Conservation (phyloP, 1,140 invertebrate species). For the Yoshiicerus persimilis region DNA sequence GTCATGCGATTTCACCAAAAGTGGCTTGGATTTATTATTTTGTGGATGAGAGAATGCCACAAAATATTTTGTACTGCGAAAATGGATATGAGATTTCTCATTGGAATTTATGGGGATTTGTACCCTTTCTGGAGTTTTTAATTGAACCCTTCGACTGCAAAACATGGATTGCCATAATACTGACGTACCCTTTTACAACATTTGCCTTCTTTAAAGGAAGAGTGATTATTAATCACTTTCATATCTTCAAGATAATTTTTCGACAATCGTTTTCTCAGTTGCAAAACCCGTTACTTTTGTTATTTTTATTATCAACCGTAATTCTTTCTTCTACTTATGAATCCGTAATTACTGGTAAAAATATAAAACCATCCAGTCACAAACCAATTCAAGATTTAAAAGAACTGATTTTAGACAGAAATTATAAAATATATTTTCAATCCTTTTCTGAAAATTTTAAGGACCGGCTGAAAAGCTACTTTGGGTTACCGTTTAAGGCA, state of each 20-base stretch:
- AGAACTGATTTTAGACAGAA: not conserved
- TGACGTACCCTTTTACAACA: not conserved
- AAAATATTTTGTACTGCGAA: not conserved
- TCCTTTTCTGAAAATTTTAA: not conserved
- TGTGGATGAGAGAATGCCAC: not conserved
- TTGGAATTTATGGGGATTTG: not conserved
- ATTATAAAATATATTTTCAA: not conserved
- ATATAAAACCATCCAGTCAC: not conserved
- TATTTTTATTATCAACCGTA: not conserved
- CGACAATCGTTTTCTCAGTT: not conserved
- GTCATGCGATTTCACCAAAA: not conserved
- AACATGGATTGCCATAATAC: not conserved
- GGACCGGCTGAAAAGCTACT: not conserved
- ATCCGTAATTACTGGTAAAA: not conserved
- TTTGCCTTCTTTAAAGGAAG: not conserved
- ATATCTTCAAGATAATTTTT: not conserved
- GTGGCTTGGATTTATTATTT: not conserved
- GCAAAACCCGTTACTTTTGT: not conserved
- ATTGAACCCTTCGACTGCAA: not conserved
- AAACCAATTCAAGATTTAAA: not conserved
- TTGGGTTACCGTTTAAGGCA: not conserved
- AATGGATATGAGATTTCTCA: not conserved
- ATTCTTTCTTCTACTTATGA: not conserved
- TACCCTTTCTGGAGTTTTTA: not conserved
- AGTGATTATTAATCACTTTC: not conserved